Evolutionary conservation across 2,888 invertebrate genomes (phyloP).

Genomic region (Catocala sponsa): DNA sequence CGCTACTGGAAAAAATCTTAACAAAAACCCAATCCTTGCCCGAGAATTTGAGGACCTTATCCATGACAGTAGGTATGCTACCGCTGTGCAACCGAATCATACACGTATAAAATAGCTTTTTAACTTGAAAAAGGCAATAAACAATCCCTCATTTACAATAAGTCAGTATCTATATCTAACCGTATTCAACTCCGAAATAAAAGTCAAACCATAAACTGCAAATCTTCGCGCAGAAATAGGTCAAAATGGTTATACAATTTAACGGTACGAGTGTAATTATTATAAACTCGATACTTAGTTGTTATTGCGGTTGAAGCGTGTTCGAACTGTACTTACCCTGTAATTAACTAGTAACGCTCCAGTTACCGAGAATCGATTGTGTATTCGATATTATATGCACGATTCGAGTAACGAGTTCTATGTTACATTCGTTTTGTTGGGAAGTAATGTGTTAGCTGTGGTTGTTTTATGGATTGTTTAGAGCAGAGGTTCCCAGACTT

Average conservation of each 20-base stretch:
- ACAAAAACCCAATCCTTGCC: no score
- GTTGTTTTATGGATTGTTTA: no score
- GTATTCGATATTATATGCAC: slow-evolving; percentile 3
- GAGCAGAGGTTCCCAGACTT: no score
- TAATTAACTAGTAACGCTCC: slow-evolving; percentile 9
- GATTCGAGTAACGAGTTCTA: neutral
- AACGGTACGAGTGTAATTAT: slow-evolving; percentile 16
- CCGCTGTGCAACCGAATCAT: no score
- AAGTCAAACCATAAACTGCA: neutral
- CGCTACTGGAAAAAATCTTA: no score
- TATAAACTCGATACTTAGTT: slow-evolving; percentile 16
- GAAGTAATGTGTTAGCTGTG: no score
- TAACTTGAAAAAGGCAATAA: no score
- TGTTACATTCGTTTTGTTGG: neutral
- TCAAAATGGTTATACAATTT: slow-evolving; percentile 11
- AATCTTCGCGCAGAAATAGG: slow-evolving; percentile 15
- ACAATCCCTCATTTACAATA: no score
- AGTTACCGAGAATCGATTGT: slow-evolving; percentile 10
- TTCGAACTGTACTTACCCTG: slow-evolving; percentile 5
- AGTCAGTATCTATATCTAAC: no score
- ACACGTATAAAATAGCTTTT: no score
- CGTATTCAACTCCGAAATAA: neutral
- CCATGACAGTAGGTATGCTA: no score
- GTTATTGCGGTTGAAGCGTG: slow-evolving; percentile 11
- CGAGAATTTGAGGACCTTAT: no score